A percentile compares a stretch with the other conserved stretches of the same genome.
Conservation (phyloP, 2,888 invertebrate genomes). For the Thecocarcelia acutangulata region DNA sequence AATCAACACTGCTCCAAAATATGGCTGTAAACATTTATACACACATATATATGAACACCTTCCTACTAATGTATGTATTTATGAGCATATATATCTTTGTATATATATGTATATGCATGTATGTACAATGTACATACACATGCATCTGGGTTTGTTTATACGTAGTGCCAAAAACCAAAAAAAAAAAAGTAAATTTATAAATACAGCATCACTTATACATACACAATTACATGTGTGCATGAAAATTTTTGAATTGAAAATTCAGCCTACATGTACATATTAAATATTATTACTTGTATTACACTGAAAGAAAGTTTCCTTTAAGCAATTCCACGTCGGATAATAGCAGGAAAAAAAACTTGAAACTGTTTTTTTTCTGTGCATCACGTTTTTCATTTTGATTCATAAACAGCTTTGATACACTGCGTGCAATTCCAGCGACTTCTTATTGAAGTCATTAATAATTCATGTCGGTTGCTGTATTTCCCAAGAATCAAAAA, state of each 20-base stretch:
- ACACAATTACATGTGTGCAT: constrained; percentile 21
- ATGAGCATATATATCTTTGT: too few species aligned
- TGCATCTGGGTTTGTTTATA: too few species aligned
- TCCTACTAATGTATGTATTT: too few species aligned
- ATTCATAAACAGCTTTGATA: constrained; percentile 11
- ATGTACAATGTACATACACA: too few species aligned
- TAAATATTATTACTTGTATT: constrained; percentile 27
- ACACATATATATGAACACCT: too few species aligned
- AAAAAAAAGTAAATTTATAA: constrained; percentile 8
- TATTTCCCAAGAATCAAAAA: constrained; percentile 9
- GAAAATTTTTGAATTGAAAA: constrained; percentile 40
- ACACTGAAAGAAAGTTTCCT: constrained; percentile 12
- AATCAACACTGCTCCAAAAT: constrained; percentile 37
- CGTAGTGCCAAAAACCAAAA: constrained; percentile 11
- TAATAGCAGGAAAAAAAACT: neutral
- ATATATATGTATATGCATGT: too few species aligned
- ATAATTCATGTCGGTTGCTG: constrained; percentile 34
- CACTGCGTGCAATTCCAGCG: constrained; percentile 3
- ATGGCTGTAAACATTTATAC: neutral
- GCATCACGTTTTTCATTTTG: neutral
- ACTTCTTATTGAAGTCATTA: constrained; percentile 22
- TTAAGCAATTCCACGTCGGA: neutral
- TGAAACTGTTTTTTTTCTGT: constrained; percentile 5
- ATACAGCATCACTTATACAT: constrained; percentile 45
- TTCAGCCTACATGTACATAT: constrained; percentile 12